A percentile compares a stretch with the other conserved stretches of the same genome.
These are phyloP conservation scores for Chrysomela aeneicollis DNA, from an alignment of 2,888 invertebrate genomes.

Conservation along the genomic window DNA sequence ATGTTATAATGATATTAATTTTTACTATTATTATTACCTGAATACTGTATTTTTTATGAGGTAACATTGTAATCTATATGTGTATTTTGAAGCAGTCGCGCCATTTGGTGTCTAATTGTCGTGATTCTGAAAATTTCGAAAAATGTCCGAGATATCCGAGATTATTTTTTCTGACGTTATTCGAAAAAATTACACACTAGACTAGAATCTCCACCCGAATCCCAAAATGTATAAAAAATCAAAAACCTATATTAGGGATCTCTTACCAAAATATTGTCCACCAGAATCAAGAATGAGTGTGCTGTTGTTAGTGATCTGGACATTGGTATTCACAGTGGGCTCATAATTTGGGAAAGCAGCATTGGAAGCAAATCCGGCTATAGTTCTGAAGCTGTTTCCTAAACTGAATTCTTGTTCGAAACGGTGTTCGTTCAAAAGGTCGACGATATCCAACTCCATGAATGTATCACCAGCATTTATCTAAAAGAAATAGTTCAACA, in stretches of 20 bases:
- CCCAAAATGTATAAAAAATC: too few relatives aligned
- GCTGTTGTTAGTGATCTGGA: constrained; percentile 75
- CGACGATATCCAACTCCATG: constrained; percentile 77
- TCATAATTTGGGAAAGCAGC: constrained; percentile 89
- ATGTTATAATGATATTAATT: too few relatives aligned
- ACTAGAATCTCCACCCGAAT: too few relatives aligned
- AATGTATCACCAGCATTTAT: constrained; percentile 49
- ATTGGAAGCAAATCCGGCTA: constrained; percentile 87
- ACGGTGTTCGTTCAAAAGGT: constrained; percentile 76
- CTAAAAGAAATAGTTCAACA: constrained; percentile 46
- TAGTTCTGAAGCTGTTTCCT: constrained; percentile 84
- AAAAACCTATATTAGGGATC: neutral
- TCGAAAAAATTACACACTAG: too few relatives aligned
- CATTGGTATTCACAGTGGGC: constrained; percentile 73
- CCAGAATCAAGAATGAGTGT: constrained; percentile 93
- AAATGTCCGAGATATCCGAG: too few relatives aligned
- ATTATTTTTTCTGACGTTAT: too few relatives aligned
- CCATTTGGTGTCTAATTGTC: too few relatives aligned
- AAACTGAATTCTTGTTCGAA: constrained; percentile 74
- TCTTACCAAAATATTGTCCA: constrained; percentile 84
- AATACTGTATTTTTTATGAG: too few relatives aligned
- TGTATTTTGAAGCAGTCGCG: too few relatives aligned
- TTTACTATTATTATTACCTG: too few relatives aligned
- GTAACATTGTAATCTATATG: too few relatives aligned
- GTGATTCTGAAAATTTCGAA: too few relatives aligned